Base-by-base conservation (phyloP, 2,113 vertebrate species). In the Carassius gibelio region DNA sequence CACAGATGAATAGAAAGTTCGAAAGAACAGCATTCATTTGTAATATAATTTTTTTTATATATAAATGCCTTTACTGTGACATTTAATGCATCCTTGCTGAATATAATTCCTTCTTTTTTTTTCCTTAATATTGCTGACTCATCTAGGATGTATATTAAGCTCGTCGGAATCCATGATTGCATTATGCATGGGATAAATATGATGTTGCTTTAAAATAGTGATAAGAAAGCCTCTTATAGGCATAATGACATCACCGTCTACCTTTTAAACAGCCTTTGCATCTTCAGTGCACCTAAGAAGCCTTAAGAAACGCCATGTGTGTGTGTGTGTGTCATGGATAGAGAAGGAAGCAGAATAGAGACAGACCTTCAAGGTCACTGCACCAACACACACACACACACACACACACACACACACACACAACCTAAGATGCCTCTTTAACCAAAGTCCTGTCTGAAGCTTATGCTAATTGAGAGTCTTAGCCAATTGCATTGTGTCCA, bases 351-450 rank as follows among this genome's bases (percentile, higher is more conserved):
- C 21, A 7, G 19, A 80, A 38, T 13, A 19, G 21, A 38, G 4
- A 57, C 19, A 3, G 52, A 78, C 52, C 10, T 36, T 81, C 78
- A 81, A 81, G 78, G 78, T 81, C 78, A 81, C 36, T 66, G 59
- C 79, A 81, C 79, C 38, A 48, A 81, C 59, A 80, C 59, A 48
- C 59, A 62, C 57, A 61, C n/a, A n/a, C n/a, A n/a, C n/a, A n/a
- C n/a, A n/a, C n/a, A n/a, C 36, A 15, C 34, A 23, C 52, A 17
- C 75, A 3, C 75, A 3, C 8, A 10, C 26, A 26, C 26, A 26
- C 26, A 26, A 50, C 9, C 5, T 21, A 8, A 21, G 5, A 4
- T 21, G 4, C 13, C 78, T 81, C n/a, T 66, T 80, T 62, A 45
- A 26, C 57, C n/a, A 52, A 34, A 23, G n/a, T 50, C n/a, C n/a